Conservation (phyloP, 2,797 vertebrate species). For the Gymnodraco acuticeps region DNA sequence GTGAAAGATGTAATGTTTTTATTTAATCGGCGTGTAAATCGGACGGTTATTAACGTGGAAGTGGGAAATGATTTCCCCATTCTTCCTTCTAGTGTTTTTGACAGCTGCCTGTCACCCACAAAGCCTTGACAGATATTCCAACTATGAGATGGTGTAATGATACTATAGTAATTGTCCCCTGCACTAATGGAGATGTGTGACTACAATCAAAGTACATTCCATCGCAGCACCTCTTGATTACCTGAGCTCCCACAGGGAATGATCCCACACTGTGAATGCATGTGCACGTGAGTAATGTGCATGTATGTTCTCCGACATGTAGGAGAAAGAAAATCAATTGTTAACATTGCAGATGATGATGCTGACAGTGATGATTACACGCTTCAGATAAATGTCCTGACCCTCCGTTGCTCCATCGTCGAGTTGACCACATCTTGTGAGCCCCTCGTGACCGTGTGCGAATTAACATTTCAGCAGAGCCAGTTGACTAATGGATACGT, state of each 20-base stretch:
- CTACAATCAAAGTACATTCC: conserved; percentile 51
- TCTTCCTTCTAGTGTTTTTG: conserved; percentile 7
- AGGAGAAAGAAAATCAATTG: conserved; percentile 18
- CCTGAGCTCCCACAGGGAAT: conserved; percentile 33
- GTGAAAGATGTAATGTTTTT: background rate
- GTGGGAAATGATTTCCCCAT: conserved; percentile 5
- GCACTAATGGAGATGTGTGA: conserved; percentile 60
- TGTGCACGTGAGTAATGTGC: background rate
- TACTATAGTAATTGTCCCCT: conserved; percentile 54
- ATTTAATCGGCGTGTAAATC: background rate
- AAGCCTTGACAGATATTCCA: conserved; percentile 6
- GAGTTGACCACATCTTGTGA: conserved; percentile 16
- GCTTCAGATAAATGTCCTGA: conserved; percentile 29
- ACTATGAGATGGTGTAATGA: conserved; percentile 47
- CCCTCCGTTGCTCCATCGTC: background rate
- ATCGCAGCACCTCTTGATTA: conserved; percentile 60
- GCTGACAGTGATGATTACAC: conserved; percentile 20
- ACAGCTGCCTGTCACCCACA: conserved; percentile 20
- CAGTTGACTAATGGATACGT: conserved; percentile 50
- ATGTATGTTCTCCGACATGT: conserved; percentile 8
- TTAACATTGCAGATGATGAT: conserved; percentile 32
- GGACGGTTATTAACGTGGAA: background rate
- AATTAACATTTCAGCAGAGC: conserved; percentile 46
- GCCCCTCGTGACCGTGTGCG: background rate
- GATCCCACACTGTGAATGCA: background rate